Percentiles rank a stretch among this genome's conserved stretches.
These are phyloP conservation scores for Hafferia zeledoni DNA, from an alignment of 2,797 vertebrate genomes.

Conservation along the genomic window DNA sequence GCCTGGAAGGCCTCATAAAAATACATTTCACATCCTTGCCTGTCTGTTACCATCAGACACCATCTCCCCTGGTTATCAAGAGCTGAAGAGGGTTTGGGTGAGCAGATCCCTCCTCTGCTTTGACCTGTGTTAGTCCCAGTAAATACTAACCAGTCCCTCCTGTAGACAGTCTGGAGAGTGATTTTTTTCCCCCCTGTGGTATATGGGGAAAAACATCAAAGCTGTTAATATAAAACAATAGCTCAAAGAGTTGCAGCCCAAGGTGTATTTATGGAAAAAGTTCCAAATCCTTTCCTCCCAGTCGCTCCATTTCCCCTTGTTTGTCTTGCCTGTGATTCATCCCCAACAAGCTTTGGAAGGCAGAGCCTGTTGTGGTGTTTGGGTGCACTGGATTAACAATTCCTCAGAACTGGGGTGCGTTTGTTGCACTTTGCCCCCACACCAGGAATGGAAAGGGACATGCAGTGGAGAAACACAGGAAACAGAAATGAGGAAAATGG, in stretches of 20 bases:
- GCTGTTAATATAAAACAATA: neutral
- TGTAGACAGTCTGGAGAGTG: neutral
- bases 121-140: neutral
- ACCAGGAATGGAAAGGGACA: neutral
- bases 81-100: neutral
- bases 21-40: conserved; percentile 43
- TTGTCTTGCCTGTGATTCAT: neutral
- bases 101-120: neutral
- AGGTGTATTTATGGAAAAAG: neutral
- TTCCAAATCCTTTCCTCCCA: neutral
- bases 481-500: neutral
- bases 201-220: neutral
- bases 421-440: neutral
- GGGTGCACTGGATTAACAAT: neutral
- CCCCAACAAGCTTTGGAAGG: neutral
- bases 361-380: neutral
- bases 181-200: neutral
- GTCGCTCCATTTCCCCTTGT: neutral
- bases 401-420: neutral
- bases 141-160: neutral
- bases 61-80: neutral
- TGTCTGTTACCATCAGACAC: conserved; percentile 31
- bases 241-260: neutral
- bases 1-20: conserved; percentile 43
- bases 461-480: neutral